Percentiles rank a stretch among this genome's conserved stretches.
Evolutionary conservation across 2,797 vertebrate genomes (phyloP).

Genomic region (Distichodus sexfasciatus): DNA sequence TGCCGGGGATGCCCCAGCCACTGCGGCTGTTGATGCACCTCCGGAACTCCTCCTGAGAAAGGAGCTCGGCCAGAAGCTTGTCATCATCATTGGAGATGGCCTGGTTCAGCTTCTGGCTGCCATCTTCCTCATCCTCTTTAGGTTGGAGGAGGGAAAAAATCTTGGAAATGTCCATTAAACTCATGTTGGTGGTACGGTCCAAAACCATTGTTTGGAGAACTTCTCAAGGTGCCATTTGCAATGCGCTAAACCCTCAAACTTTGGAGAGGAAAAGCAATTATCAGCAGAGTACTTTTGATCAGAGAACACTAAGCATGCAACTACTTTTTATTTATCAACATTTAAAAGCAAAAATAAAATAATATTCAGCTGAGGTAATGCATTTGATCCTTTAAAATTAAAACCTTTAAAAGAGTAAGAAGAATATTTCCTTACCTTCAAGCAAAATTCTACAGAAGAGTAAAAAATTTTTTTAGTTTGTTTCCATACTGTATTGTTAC

Average conservation of each 20-base stretch:
- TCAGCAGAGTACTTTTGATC: background rate
- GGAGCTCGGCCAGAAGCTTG: slow-evolving; percentile 71
- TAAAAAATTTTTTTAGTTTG: background rate
- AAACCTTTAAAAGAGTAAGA: background rate
- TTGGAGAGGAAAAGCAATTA: background rate
- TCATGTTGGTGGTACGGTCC: slow-evolving; percentile 73
- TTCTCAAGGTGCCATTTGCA: slow-evolving; percentile 64
- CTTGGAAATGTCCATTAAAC: slow-evolving; percentile 92
- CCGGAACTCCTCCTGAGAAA: slow-evolving; percentile 80
- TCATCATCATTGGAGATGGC: slow-evolving; percentile 76
- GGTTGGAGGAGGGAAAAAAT: slow-evolving; percentile 93
- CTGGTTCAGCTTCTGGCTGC: slow-evolving; percentile 78
- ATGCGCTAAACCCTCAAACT: background rate
- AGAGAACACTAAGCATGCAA: too few relatives aligned
- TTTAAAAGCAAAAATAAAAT: too few relatives aligned
- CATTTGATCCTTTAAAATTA: background rate
- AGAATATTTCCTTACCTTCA: slow-evolving; percentile 16
- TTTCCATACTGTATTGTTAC: background rate
- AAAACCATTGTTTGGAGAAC: slow-evolving; percentile 62
- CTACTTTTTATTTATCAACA: too few relatives aligned
- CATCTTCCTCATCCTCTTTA: slow-evolving; percentile 77
- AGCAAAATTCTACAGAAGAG: background rate
- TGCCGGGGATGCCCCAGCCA: slow-evolving; percentile 90
- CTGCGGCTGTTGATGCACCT: slow-evolving; percentile 81
- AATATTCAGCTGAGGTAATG: background rate